Evolutionary conservation across 92 coral and sea anemone species (phyloP).

Genomic region (Epizoanthus ramosus): DNA sequence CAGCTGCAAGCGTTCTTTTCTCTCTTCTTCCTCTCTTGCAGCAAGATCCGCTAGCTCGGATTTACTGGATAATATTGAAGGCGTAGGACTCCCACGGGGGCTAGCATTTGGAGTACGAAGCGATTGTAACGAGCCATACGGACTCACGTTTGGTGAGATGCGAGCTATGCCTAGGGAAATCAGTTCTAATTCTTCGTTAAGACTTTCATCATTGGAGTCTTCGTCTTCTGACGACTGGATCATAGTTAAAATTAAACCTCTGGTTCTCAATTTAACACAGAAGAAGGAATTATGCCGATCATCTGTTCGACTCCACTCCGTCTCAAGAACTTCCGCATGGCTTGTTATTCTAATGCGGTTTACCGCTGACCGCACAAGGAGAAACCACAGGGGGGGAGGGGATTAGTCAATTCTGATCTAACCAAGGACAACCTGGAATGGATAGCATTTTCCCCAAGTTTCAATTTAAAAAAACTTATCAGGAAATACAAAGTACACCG

Average conservation of each 20-base stretch:
- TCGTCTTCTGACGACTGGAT: constrained; percentile 40
- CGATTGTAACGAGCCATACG: constrained; percentile 67
- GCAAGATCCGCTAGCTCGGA: constrained; percentile 56
- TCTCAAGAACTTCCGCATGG: constrained; percentile 31
- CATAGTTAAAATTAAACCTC: constrained; percentile 2
- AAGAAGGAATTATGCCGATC: neutral
- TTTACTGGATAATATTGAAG: constrained; percentile 68
- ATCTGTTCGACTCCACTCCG: neutral
- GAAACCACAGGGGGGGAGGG: neutral
- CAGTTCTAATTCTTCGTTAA: constrained; percentile 18
- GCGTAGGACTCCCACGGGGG: constrained; percentile 75
- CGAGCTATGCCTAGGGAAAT: neutral
- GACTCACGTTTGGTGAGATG: constrained; percentile 63
- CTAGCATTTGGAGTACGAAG: constrained; percentile 48
- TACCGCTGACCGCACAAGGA: constrained; percentile 25
- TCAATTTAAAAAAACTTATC: too few species aligned
- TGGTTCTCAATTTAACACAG: neutral
- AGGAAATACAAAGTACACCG: too few species aligned
- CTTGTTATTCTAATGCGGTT: constrained; percentile 9
- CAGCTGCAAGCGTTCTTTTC: constrained; percentile 81
- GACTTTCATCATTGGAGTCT: neutral
- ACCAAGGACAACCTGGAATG: too few species aligned
- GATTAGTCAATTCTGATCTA: neutral
- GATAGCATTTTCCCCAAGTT: too few species aligned
- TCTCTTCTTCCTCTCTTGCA: constrained; percentile 77